These are phyloP conservation scores for Epistrophe eligans DNA, from an alignment of 2,888 invertebrate genomes.

Conservation along the genomic window DNA sequence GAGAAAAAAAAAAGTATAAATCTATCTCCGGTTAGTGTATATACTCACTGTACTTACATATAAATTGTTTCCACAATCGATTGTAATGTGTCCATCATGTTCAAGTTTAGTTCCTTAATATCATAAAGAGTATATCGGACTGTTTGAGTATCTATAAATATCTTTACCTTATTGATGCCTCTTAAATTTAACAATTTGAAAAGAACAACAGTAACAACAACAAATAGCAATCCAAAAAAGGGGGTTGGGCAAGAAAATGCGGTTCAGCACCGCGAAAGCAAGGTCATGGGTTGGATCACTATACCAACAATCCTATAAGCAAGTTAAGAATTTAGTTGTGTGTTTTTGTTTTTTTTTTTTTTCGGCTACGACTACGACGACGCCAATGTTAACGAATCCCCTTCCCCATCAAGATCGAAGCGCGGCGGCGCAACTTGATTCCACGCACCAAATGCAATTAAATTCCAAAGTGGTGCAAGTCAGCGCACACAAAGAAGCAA, in stretches of 20 bases:
- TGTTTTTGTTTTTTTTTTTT: constrained; percentile 32
- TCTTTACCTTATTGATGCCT: background rate
- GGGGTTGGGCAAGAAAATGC: constrained; percentile 35
- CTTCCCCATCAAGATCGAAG: constrained; percentile 34
- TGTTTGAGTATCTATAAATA: constrained; percentile 17
- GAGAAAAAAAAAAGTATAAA: background rate
- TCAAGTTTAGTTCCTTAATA: constrained; percentile 71
- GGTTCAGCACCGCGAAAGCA: constrained; percentile 59
- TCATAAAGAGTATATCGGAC: constrained; percentile 32
- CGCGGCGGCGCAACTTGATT: constrained; percentile 2
- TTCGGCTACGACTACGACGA: constrained; percentile 30
- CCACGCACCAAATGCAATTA: constrained; percentile 69
- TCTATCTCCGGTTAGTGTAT: background rate
- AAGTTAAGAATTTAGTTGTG: constrained; percentile 39
- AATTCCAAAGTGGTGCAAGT: constrained; percentile 66
- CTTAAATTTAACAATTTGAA: constrained; percentile 25
- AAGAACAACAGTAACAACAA: background rate
- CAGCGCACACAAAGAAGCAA: constrained; percentile 54
- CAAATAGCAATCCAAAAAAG: constrained; percentile 5
- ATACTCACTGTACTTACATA: constrained; percentile 58
- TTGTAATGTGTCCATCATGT: constrained; percentile 28
- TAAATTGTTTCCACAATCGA: constrained; percentile 27
- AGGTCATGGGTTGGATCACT: constrained; percentile 68
- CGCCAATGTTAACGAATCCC: constrained; percentile 49
- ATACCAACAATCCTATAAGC: constrained; percentile 6